Conservation (phyloP, 2,797 vertebrate genomes). For the Schizothorax lantsangensis region DNA sequence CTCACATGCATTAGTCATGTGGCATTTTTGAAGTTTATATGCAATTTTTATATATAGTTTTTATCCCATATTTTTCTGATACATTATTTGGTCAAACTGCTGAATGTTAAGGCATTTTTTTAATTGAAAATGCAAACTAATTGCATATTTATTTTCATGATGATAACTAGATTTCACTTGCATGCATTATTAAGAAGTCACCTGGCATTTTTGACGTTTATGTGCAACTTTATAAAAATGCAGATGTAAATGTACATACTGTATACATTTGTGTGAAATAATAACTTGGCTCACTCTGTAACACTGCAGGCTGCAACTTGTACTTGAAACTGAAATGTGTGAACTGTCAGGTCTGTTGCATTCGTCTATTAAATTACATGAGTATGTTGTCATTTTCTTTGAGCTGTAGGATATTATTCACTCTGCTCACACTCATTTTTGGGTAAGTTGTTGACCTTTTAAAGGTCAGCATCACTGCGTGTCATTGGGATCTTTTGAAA, state of each 20-base stretch:
- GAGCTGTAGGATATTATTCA: not conserved
- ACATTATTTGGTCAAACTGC: not conserved
- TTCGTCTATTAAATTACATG: slow-evolving; percentile 1
- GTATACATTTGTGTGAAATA: not conserved
- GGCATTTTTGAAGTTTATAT: not conserved
- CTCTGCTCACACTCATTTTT: not conserved
- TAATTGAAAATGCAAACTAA: not conserved
- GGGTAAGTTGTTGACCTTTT: not conserved
- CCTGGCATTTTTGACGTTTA: not conserved
- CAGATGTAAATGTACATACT: not conserved
- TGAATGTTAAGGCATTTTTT: not conserved
- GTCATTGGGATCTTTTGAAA: not conserved
- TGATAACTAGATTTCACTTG: not conserved
- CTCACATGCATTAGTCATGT: not conserved
- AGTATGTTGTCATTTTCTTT: not conserved
- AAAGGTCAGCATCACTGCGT: slow-evolving; percentile 5
- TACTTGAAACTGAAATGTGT: not conserved
- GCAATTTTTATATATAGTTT: not conserved
- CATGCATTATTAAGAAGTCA: not conserved
- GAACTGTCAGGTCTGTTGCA: not conserved
- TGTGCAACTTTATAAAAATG: not conserved
- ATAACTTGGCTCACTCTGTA: not conserved
- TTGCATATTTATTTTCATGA: not conserved
- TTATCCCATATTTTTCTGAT: not conserved
- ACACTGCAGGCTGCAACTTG: not conserved